Evolutionary conservation across 1,140 invertebrate species (phyloP).

Genomic region (Hyles euphorbiae): DNA sequence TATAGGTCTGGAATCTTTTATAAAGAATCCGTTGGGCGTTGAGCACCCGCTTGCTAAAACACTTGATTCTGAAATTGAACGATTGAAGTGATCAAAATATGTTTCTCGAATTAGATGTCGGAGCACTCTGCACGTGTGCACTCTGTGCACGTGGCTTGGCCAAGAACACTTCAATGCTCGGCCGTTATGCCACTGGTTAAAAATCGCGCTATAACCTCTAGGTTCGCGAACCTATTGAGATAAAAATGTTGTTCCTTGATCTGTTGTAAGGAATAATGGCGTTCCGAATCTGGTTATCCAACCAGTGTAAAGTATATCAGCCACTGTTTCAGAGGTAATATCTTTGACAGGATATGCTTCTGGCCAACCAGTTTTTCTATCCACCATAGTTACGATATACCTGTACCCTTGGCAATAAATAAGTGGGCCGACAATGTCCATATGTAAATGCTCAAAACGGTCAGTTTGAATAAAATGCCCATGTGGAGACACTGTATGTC

Average conservation of each 20-base stretch:
- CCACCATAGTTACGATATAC: constrained; percentile 64
- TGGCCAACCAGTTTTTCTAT: constrained; percentile 68
- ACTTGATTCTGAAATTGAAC: too few relatives aligned
- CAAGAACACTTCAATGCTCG: too few relatives aligned
- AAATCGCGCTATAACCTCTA: too few relatives aligned
- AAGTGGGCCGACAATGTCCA: constrained; percentile 52
- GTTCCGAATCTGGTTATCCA: constrained; percentile 43
- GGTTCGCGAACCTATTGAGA: too few relatives aligned
- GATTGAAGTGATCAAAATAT: too few relatives aligned
- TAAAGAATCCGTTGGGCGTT: too few relatives aligned
- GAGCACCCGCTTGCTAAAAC: too few relatives aligned
- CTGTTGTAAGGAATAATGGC: constrained; percentile 7
- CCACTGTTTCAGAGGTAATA: constrained; percentile 39
- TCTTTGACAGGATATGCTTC: constrained; percentile 62
- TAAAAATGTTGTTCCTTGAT: constrained; percentile 9
- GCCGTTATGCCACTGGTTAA: too few relatives aligned
- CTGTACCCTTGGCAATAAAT: constrained; percentile 29
- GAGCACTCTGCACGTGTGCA: too few relatives aligned
- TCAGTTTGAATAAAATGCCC: constrained; percentile 29
- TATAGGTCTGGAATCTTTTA: too few relatives aligned
- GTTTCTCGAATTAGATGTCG: too few relatives aligned
- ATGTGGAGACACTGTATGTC: constrained; percentile 15
- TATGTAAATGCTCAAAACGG: constrained; percentile 63
- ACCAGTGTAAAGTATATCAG: constrained; percentile 19
- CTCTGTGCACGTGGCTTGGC: too few relatives aligned